phyloP scores from a whole-genome alignment of 2,888 invertebrate species.

The Patella depressa region DNA sequence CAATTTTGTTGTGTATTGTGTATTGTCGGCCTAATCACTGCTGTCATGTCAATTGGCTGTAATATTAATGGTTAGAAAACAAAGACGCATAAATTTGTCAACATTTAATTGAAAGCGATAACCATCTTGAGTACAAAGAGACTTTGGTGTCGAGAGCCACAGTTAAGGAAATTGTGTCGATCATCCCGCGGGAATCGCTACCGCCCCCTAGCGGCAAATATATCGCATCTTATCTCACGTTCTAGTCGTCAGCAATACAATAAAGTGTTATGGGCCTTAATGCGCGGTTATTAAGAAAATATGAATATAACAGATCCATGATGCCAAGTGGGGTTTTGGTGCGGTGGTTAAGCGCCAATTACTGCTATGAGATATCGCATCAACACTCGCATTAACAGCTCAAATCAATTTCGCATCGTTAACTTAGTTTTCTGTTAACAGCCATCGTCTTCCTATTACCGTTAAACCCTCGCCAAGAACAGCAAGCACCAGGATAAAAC shows the following conservation, averaged over 20 bases:
- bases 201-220: conserved; percentile 9
- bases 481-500: too few relatives aligned
- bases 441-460: too few relatives aligned
- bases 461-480: too few relatives aligned
- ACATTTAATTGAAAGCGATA: conserved; percentile 9
- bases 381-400: conserved; percentile 22
- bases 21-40: background rate
- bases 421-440: background rate
- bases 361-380: conserved; percentile 23
- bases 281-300: conserved; percentile 13
- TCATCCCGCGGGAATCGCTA: conserved; percentile 1
- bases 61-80: conserved; percentile 7
- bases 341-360: conserved; percentile 24
- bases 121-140: conserved; percentile 4
- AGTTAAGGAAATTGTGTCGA: conserved; percentile 7
- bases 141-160: conserved; percentile 1
- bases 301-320: conserved; percentile 17
- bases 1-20: too few relatives aligned
- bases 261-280: background rate
- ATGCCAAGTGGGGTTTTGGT: conserved; percentile 14
- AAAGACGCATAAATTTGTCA: conserved; percentile 11
- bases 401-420: conserved; percentile 18
- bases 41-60: conserved; percentile 5
- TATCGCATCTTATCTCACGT: background rate
- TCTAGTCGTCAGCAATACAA: background rate